Conservation (phyloP, 92 coral and sea anemone genomes). For the Virgularia gustaviana region DNA sequence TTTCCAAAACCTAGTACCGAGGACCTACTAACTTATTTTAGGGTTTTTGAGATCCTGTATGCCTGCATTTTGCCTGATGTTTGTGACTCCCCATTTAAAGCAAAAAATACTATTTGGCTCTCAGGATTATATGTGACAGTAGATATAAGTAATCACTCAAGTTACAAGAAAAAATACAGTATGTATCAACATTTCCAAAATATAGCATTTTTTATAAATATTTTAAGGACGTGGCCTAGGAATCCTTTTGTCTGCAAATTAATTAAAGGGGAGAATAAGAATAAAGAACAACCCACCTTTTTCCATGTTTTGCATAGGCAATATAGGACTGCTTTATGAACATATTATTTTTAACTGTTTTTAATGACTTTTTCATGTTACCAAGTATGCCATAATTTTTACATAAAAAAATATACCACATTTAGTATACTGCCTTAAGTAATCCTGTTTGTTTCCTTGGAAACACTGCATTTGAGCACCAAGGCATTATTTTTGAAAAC, state of each 20-base stretch:
- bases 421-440: not conserved
- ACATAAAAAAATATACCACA: slow-evolving; percentile 5
- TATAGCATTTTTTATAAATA: not conserved
- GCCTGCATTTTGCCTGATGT: too few relatives aligned
- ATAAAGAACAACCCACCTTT: slow-evolving; percentile 1
- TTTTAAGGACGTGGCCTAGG: not conserved
- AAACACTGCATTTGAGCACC: not conserved
- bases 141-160: not conserved
- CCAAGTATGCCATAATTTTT: slow-evolving; percentile 3
- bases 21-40: too few relatives aligned
- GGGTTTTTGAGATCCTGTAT: too few relatives aligned
- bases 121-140: not conserved
- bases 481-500: slow-evolving; percentile 14
- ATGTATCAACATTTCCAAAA: not conserved
- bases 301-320: not conserved
- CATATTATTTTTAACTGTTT: not conserved
- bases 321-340: slow-evolving; percentile 5
- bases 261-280: not conserved
- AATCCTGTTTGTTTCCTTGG: not conserved
- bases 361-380: not conserved
- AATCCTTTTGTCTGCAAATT: not conserved
- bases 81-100: slow-evolving; percentile 27
- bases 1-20: too few relatives aligned
- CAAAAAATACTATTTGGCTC: not conserved
- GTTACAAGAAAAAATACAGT: slow-evolving; percentile 13